Percentiles rank a stretch among this genome's conserved stretches.
Evolutionary conservation across 2,888 invertebrate genomes (phyloP).

Genomic region (Apamea crenata): DNA sequence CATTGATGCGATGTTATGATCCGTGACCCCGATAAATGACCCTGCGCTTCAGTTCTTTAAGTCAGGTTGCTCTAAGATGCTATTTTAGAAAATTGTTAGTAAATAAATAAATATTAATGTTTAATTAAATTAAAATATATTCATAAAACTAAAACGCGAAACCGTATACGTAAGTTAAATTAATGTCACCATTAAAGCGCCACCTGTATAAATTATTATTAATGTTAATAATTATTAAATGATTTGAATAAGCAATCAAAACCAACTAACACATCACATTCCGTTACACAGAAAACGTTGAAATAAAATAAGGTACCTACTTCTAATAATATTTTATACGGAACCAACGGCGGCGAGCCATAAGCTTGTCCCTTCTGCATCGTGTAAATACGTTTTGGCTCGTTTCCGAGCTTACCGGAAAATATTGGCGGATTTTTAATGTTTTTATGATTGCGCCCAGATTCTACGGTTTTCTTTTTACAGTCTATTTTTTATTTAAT

Average conservation of each 20-base stretch:
- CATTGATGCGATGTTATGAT: too few species aligned
- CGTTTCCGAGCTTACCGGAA: slow-evolving; percentile 77
- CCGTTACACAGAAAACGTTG: neutral
- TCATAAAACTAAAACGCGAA: too few species aligned
- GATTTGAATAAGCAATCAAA: neutral
- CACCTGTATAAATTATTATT: too few species aligned
- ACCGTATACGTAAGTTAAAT: too few species aligned
- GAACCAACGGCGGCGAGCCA: slow-evolving; percentile 38
- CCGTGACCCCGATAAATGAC: too few species aligned
- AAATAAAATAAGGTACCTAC: neutral
- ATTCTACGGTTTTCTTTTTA: slow-evolving; percentile 47
- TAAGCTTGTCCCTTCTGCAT: slow-evolving; percentile 63
- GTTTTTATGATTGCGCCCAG: slow-evolving; percentile 65
- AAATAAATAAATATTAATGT: too few species aligned
- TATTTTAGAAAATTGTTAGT: too few species aligned
- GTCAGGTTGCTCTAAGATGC: too few species aligned
- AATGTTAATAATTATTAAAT: too few species aligned
- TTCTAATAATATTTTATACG: slow-evolving; percentile 31
- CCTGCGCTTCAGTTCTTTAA: too few species aligned
- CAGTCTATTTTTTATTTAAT: slow-evolving; percentile 27
- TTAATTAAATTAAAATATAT: too few species aligned
- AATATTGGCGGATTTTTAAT: slow-evolving; percentile 73
- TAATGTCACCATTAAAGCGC: too few species aligned
- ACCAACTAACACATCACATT: neutral
- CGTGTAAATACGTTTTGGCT: slow-evolving; percentile 78